phyloP scores from a whole-genome alignment of 2,113 vertebrate genomes.

The Otus sunia region DNA sequence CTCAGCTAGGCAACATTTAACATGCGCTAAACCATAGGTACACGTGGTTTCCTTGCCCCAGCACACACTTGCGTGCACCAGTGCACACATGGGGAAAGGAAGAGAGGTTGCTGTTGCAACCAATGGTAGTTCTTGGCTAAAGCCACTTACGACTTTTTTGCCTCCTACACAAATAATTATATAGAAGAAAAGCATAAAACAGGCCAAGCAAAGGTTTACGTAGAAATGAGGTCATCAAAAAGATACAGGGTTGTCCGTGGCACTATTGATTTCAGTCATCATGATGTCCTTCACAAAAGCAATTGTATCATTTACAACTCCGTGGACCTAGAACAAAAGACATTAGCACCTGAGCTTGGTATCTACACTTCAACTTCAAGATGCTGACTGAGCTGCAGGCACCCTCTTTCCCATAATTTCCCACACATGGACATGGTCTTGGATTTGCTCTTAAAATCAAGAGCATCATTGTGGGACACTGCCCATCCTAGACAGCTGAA shows the following conservation, averaged over 20 bases:
- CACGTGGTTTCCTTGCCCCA: neutral
- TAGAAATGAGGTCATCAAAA: conserved; percentile 28
- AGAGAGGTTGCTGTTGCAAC: neutral
- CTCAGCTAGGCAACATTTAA: neutral
- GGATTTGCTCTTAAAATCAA: neutral
- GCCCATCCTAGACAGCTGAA: neutral
- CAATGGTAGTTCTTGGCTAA: neutral
- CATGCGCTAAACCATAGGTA: neutral
- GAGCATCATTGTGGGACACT: neutral
- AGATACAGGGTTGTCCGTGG: conserved; percentile 99
- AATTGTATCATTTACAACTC: conserved; percentile 93
- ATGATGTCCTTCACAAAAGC: conserved; percentile 93
- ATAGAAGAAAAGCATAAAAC: neutral
- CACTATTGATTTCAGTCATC: conserved; percentile 94
- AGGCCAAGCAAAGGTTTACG: neutral
- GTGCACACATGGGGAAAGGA: neutral
- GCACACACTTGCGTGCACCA: neutral
- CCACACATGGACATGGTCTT: neutral
- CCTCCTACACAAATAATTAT: neutral
- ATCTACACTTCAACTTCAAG: neutral
- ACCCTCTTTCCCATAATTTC: neutral
- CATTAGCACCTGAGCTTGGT: neutral
- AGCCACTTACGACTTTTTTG: neutral
- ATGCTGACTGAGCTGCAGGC: neutral
- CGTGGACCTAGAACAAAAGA: conserved; percentile 85